These are phyloP conservation scores for Orycteropus afer DNA, from an alignment of 2,113 vertebrate genomes.

Conservation along the genomic window DNA sequence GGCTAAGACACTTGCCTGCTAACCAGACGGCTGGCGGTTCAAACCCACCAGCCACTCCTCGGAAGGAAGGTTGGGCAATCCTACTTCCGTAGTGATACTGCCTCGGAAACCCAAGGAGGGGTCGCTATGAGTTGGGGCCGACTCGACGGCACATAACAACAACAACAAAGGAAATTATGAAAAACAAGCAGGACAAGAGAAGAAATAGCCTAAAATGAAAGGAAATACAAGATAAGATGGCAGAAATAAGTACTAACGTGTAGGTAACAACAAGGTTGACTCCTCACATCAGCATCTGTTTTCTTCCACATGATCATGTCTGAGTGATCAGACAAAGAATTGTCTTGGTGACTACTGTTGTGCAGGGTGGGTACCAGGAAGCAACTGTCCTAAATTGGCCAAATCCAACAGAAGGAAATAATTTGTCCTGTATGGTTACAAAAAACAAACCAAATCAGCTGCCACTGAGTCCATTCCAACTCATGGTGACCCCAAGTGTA, in stretches of 20 bases:
- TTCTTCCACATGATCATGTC: not conserved
- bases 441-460: too few relatives aligned
- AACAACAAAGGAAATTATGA: too few relatives aligned
- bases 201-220: not conserved
- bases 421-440: not conserved
- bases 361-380: not conserved
- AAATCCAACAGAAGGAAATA: not conserved
- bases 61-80: too few relatives aligned
- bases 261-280: not conserved
- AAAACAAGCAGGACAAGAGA: conserved; percentile 10
- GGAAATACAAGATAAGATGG: not conserved
- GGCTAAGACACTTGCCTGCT: too few relatives aligned
- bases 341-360: not conserved
- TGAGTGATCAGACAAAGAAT: not conserved
- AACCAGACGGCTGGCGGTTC: too few relatives aligned
- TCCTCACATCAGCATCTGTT: not conserved
- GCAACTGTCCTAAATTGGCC: not conserved
- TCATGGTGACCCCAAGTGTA: too few relatives aligned
- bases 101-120: too few relatives aligned
- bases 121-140: too few relatives aligned
- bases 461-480: too few relatives aligned
- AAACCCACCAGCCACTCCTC: too few relatives aligned
- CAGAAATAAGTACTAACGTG: not conserved
- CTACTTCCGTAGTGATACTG: too few relatives aligned
- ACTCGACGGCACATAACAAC: too few relatives aligned